phyloP scores from a whole-genome alignment of 2,888 invertebrate species.

The Eledona agricola region DNA sequence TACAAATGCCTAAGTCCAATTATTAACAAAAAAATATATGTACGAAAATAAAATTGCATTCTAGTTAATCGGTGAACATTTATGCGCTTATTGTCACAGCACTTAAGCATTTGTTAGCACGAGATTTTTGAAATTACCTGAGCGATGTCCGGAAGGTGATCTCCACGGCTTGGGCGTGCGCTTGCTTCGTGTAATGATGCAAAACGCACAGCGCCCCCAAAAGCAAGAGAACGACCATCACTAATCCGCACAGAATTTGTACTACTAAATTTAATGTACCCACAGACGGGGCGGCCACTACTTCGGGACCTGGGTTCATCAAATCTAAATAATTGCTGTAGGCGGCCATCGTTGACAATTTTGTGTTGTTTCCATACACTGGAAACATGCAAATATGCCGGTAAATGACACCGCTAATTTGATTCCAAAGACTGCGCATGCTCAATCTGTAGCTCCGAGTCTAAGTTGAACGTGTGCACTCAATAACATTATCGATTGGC shows the following conservation, averaged over 20 bases:
- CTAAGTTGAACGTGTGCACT: too few relatives aligned
- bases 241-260: constrained; percentile 73
- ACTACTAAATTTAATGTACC: constrained; percentile 69
- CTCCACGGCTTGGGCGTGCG: constrained; percentile 72
- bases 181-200: constrained; percentile 72
- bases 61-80: too few relatives aligned
- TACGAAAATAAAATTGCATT: constrained; percentile 17
- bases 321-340: constrained; percentile 81
- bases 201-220: constrained; percentile 71
- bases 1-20: constrained; percentile 65
- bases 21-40: constrained; percentile 39
- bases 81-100: constrained; percentile 13
- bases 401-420: too few relatives aligned
- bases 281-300: constrained; percentile 59
- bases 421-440: too few relatives aligned
- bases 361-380: constrained; percentile 31
- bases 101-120: constrained; percentile 39
- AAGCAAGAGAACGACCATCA: constrained; percentile 70
- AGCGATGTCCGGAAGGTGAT: constrained; percentile 73
- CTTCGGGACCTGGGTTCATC: constrained; percentile 74
- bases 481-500: too few relatives aligned
- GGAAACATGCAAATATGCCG: constrained; percentile 5
- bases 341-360: constrained; percentile 63
- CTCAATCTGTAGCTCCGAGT: too few relatives aligned
- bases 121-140: constrained; percentile 63